phyloP scores from a whole-genome alignment of 1,140 invertebrate species.

The Drosophila cardini region DNA sequence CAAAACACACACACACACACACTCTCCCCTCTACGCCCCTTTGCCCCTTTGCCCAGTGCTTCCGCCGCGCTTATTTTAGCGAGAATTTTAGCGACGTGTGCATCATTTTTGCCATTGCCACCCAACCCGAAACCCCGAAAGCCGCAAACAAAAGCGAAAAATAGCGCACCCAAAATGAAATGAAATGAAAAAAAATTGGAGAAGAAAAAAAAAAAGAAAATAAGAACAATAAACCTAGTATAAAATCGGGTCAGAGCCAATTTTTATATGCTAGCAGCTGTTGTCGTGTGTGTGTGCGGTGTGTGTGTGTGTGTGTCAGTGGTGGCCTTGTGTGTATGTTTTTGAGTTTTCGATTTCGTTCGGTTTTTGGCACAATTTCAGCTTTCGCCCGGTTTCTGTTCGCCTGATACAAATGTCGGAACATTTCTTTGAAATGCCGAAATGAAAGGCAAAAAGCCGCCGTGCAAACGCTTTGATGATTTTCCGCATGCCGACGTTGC shows the following conservation, averaged over 20 bases:
- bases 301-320: constrained; percentile 35
- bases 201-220: constrained; percentile 32
- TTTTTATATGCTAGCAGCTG: constrained; percentile 62
- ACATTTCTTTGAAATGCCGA: constrained; percentile 82
- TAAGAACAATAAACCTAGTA: constrained; percentile 58
- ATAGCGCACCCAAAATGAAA: constrained; percentile 13
- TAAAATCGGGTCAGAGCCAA: constrained; percentile 80
- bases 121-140: constrained; percentile 11
- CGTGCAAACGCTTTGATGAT: constrained; percentile 79
- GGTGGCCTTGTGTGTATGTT: constrained; percentile 40
- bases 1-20: constrained; percentile 3
- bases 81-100: neutral
- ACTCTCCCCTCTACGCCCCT: neutral
- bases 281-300: constrained; percentile 45
- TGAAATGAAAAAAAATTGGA: constrained; percentile 7
- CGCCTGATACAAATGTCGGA: constrained; percentile 77
- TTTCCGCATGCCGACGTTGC: constrained; percentile 70
- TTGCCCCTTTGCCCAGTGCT: neutral
- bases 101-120: constrained; percentile 24
- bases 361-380: constrained; percentile 75
- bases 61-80: neutral
- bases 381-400: constrained; percentile 65
- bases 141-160: constrained; percentile 17
- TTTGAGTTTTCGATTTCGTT: constrained; percentile 73
- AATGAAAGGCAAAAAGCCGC: constrained; percentile 75